These are phyloP conservation scores for Microtus richardsoni DNA, from an alignment of 2,113 vertebrate species.

Conservation along the genomic window DNA sequence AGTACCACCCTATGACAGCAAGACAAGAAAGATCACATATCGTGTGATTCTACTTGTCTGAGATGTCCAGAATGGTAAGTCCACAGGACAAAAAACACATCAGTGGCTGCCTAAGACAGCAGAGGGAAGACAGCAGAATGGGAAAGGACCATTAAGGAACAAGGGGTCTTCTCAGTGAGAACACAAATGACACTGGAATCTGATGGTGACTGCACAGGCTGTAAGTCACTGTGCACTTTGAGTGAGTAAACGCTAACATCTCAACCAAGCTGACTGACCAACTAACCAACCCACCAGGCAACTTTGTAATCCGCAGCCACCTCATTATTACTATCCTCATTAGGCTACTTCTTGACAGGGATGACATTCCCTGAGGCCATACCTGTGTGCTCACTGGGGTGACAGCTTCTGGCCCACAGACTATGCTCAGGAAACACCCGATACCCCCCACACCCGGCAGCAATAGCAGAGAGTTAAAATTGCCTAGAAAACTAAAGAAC, in stretches of 20 bases:
- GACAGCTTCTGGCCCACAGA: background rate
- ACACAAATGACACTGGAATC: background rate
- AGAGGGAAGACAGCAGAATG: background rate
- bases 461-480: background rate
- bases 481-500: background rate
- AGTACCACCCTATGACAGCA: background rate
- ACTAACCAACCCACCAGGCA: background rate
- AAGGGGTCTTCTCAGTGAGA: background rate
- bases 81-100: background rate
- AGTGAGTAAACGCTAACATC: background rate
- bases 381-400: background rate
- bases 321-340: background rate
- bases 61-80: background rate
- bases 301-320: background rate
- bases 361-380: background rate
- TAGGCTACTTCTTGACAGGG: background rate
- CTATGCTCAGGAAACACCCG: background rate
- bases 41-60: background rate
- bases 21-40: background rate
- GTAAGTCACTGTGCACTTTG: background rate
- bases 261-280: background rate
- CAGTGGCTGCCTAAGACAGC: background rate
- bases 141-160: background rate
- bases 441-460: background rate
- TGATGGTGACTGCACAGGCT: background rate